Evolutionary conservation across 2,797 vertebrate species (phyloP).

Genomic region (Chiloscyllium punctatum): DNA sequence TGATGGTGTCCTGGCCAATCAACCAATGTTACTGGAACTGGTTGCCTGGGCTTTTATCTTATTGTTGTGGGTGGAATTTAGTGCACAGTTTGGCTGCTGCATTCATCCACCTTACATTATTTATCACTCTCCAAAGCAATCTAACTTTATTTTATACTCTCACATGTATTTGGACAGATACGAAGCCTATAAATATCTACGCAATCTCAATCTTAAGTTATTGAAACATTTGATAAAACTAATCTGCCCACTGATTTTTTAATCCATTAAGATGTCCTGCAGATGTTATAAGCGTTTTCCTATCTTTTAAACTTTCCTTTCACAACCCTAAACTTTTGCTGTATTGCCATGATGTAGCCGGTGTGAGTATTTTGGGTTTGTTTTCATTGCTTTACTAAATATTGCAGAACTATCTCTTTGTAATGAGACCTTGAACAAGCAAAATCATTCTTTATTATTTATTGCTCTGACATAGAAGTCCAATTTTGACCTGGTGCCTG

Average conservation of each 20-base stretch:
- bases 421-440: no score
- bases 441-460: no score
- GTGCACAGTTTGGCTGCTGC: not conserved
- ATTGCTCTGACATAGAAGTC: no score
- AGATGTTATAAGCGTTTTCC: not conserved
- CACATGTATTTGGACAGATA: not conserved
- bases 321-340: not conserved
- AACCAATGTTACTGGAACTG: not conserved
- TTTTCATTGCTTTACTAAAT: not conserved
- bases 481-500: no score
- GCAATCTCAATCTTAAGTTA: not conserved
- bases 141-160: not conserved
- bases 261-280: no score
- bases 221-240: not conserved
- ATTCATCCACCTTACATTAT: not conserved
- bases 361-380: not conserved
- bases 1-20: no score
- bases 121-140: not conserved
- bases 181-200: not conserved
- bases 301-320: not conserved
- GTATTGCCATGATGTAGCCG: not conserved
- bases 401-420: not conserved
- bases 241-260: not conserved
- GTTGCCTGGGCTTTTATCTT: not conserved
- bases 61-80: not conserved